Evolutionary conservation across 2,797 vertebrate genomes (phyloP).

Genomic region (Eurystomus glaucurus): DNA sequence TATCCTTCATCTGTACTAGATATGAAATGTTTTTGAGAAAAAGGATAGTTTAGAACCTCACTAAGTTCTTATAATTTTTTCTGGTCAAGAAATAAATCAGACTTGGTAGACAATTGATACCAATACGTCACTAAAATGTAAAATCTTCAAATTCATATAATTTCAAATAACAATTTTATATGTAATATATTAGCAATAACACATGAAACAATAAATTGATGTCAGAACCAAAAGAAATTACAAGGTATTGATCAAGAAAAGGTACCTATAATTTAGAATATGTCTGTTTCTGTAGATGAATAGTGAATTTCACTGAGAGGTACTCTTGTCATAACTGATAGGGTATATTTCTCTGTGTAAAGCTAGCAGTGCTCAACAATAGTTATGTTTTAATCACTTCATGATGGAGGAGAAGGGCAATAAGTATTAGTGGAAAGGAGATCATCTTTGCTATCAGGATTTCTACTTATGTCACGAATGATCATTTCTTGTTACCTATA

Average conservation of each 20-base stretch:
- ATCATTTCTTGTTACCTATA: background rate
- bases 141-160: background rate
- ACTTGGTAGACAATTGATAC: background rate
- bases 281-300: background rate
- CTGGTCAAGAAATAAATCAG: conserved; percentile 43
- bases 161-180: background rate
- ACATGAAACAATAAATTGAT: conserved; percentile 2
- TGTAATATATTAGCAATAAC: conserved; percentile 13
- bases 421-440: background rate
- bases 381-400: background rate
- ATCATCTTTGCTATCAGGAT: background rate
- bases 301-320: background rate
- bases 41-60: conserved; percentile 18
- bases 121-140: conserved; percentile 6
- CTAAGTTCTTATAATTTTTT: conserved; percentile 12
- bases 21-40: background rate
- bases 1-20: background rate
- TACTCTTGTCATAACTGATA: conserved; percentile 23
- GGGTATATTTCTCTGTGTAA: background rate
- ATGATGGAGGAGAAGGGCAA: background rate
- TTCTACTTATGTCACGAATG: background rate
- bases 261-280: conserved; percentile 12
- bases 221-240: background rate
- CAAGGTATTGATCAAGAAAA: conserved; percentile 1
- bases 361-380: background rate